Base-by-base conservation (phyloP, 2,888 invertebrate genomes). In the Neelides folsomi region DNA sequence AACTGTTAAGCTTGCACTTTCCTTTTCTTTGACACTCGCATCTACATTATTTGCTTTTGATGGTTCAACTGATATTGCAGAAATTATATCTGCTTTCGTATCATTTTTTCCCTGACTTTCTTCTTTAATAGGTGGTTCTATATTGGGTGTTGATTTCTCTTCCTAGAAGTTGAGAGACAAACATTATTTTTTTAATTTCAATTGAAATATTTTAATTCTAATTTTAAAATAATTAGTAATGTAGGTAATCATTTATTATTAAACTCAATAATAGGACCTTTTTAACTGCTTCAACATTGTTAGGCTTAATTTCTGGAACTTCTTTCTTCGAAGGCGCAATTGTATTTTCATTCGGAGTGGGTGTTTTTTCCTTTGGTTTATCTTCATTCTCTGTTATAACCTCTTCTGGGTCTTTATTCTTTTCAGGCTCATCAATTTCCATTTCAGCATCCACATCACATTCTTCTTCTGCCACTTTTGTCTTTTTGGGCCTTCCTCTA, bases 401-500 rank as follows among this genome's bases (percentile, higher is more conserved):
- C n/a, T 57, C 55, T 7, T 39, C 51, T 19, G 53, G 51, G 10
- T 53, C 48, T 18, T 49, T 47, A 37, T 54, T 45, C 39, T 56
- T 52, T 37, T 52, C 43, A 15, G 36, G 51, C 36, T 48, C 45
- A 3, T 34, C 53, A 9, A 53, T 51, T 37, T 53, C 52, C 53
- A 49, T 53, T 38, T 53, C 51, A 10, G 53, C 39, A 13, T 44
- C 20, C 3, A 34, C 45, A 12, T 50, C 50, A 39, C 12, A 39
- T 10, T 50, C 46, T 43, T 50, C 49, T 37, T 46, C 54, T 35
- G 46, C 50, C 10, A 46, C 54, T 19, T 38, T 40, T 8, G 46
- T 16, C 34, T 55, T 59, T 50, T 62, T 59, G 16, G 59, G 55
- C 18, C 55, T 52, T 40, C 47, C 54, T 45, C 45, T 10, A 20